Evolutionary conservation across 2,888 invertebrate species (phyloP), one percentile per base, ranked within the genome.

Genomic region (Melieria crassipennis): DNA sequence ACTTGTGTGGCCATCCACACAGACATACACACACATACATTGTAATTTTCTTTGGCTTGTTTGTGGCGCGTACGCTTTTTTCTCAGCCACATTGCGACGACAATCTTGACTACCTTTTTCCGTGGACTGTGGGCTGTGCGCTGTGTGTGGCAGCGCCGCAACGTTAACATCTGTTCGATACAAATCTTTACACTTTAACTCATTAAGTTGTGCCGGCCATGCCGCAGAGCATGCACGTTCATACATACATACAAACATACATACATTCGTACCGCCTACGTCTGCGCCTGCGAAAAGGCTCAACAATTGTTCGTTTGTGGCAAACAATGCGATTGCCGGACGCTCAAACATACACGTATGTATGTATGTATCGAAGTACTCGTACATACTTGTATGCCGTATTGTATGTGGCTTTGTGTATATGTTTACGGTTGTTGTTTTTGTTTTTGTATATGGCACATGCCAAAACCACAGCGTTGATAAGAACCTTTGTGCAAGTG

Each of bases 381-480:
- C 30, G 30, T 30, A 30, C 30, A 30, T 30, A 30, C 3, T 30
- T n/a, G n/a, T n/a, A n/a, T n/a, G n/a, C n/a, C 30, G 30, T 30
- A 30, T 30, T 30, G 30, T 30, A 30, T 30, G 30, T 30, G 30
- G 30, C 30, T 30, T 30, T 30, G 30, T 30, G 30, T 30, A 30
- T 30, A 30, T 30, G 3, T 30, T 30, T 30, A 1, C 30, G 30
- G 2, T 9, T 63, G 16, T 45, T 16, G 16, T 56, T 56, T 67
- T 60, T 70, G 67, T 50, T 61, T 30, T 30, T 30, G 30, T 30
- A 3, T 30, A 30, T 55, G 75, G 76, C 77, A 71, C 76, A 76
- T 71, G 77, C 75, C 75, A 76, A 77, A 77, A 76, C 75, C 76
- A 66, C 76, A 72, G 70, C 65, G 4, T 55, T 30, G 30, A 30